A percentile compares a stretch with the other conserved stretches of the same genome.
Conservation (phyloP, 2,797 vertebrate genomes). For the Acridotheres tristis region DNA sequence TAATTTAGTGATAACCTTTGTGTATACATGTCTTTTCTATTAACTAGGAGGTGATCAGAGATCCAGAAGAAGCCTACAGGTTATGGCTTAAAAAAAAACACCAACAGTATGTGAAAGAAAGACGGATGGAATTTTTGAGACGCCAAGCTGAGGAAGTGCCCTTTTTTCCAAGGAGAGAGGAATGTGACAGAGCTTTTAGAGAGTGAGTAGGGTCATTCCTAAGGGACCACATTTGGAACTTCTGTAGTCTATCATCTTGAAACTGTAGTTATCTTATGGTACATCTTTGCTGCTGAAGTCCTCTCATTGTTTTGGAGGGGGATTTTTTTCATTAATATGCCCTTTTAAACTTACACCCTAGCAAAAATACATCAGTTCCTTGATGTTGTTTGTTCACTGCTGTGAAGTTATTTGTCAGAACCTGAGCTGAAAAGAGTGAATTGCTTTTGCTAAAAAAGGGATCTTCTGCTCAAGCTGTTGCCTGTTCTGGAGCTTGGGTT, state of each 20-base stretch:
- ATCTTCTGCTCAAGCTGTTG: background rate
- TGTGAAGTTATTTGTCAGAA: background rate
- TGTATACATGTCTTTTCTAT: background rate
- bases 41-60: constrained; percentile 79
- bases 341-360: background rate
- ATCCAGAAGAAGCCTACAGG: constrained; percentile 86
- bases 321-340: background rate
- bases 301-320: background rate
- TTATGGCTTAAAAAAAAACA: constrained; percentile 93
- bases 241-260: background rate
- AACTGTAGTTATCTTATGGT: background rate
- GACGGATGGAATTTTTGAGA: constrained; percentile 84
- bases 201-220: constrained; percentile 79
- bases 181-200: constrained; percentile 89
- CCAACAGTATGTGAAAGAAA: constrained; percentile 87
- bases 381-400: background rate
- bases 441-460: background rate
- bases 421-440: background rate
- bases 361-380: background rate
- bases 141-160: constrained; percentile 82
- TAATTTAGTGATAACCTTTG: background rate
- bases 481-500: background rate
- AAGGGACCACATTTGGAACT: background rate
- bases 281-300: background rate
- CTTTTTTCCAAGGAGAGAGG: constrained; percentile 82